Conservation (phyloP, 2,797 vertebrate genomes). For the Tinamus major region DNA sequence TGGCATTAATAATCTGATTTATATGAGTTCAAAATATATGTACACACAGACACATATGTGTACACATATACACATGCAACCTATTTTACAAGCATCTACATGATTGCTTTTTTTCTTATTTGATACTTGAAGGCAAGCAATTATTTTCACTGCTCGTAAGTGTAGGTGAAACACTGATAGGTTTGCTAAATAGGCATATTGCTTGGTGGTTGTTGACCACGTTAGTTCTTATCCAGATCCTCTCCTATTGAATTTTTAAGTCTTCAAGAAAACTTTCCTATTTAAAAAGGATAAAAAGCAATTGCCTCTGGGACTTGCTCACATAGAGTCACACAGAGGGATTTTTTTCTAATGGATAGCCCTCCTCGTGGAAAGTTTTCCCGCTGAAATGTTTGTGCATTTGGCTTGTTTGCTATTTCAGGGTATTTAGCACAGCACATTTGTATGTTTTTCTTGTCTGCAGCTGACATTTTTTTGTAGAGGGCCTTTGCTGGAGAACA, state of each 20-base stretch:
- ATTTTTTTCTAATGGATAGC: not conserved
- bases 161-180: not conserved
- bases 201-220: not conserved
- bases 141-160: not conserved
- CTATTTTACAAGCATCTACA: not conserved
- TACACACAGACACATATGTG: not conserved
- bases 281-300: not conserved
- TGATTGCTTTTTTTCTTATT: not conserved
- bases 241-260: not conserved
- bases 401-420: conserved; percentile 5
- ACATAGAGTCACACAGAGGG: not conserved
- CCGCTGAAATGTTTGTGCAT: not conserved
- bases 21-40: not conserved
- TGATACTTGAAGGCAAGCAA: not conserved
- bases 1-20: not conserved
- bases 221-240: not conserved
- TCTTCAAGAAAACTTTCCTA: not conserved
- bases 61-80: not conserved
- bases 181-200: not conserved
- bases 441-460: not conserved
- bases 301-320: not conserved
- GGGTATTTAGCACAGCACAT: not conserved
- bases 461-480: not conserved
- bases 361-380: not conserved
- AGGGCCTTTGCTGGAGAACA: not conserved